Base-by-base conservation (phyloP, 2,113 vertebrate genomes). In the Cololabis saira region DNA sequence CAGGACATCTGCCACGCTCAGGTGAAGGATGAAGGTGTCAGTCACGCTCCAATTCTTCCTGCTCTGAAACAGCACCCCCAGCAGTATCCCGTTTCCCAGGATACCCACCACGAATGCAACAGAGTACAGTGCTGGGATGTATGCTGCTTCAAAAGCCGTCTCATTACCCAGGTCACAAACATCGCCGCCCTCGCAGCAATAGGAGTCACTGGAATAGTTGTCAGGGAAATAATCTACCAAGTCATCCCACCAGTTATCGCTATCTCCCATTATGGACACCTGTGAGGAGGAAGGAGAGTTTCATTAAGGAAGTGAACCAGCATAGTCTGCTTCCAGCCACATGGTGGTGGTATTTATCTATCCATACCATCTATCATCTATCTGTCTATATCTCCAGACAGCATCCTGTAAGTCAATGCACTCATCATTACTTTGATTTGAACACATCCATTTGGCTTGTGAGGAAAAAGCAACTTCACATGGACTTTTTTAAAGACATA, bases 21-120 rank as follows among this genome's bases (percentile, higher is more conserved):
- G 87, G 80, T 97, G 91, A 2, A 97, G 80, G 75, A 97, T 93
- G 67, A 96, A 96, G 44, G 87, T 92, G 65, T 97, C 96, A 0
- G 95, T 95, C 44, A 95, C 92, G 2, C 91, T 93, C 88, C 93
- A 92, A 33, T 21, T 33, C 0, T 14, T 71, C 9, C 83, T 88
- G 69, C 91, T 92, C 50, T 78, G 83, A 67, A 89, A 67, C 71
- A 96, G 83, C 54, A 97, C 92, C 0, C 72, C 73, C 0, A 94
- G 78, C 48, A 97, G 94, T 0, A 94, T 51, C 0, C 85, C 87
- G 0, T 97, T 97, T 5, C 96, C 96, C 68, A 94, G 64, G 1
- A 96, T 21, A 0, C 96, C 96, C 67, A 95, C 66, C 1, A 90
- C 7, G 42, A 96, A 93, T 0, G 92, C 83, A 51, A 95, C 12